Evolutionary conservation across 2,797 vertebrate species (phyloP).

Genomic region (Apodemus agrarius): DNA sequence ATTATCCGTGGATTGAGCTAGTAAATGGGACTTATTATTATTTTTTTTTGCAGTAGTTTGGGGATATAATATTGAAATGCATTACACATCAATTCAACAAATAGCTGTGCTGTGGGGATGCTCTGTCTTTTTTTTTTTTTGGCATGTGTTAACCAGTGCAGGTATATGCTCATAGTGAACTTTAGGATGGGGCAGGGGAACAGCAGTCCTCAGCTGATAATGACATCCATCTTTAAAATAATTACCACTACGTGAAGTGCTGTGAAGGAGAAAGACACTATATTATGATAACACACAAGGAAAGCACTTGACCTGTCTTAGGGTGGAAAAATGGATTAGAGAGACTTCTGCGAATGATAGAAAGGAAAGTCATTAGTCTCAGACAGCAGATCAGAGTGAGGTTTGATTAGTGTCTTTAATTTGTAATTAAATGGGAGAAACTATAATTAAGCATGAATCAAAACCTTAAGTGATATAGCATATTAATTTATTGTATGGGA

Average conservation of each 20-base stretch:
- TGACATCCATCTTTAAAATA: background rate
- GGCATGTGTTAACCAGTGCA: background rate
- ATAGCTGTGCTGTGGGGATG: background rate
- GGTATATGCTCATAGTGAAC: background rate
- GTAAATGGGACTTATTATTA: background rate
- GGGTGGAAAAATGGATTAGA: background rate
- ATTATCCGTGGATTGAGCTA: background rate
- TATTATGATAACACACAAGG: background rate
- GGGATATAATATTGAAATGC: too few species aligned
- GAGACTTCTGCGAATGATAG: background rate
- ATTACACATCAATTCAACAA: background rate
- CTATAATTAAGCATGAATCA: conserved; percentile 53
- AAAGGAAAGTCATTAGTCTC: conserved; percentile 45
- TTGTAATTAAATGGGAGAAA: conserved; percentile 64
- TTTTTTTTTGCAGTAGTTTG: background rate
- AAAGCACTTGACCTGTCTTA: background rate
- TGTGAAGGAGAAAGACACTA: background rate
- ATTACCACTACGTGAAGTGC: background rate
- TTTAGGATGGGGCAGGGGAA: background rate
- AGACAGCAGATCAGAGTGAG: conserved; percentile 32
- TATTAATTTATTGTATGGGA: conserved; percentile 55
- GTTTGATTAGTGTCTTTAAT: conserved; percentile 62
- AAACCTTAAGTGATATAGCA: conserved; percentile 58
- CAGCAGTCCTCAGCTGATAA: background rate
- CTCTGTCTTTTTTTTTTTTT: background rate